Conservation (phyloP, 2,888 invertebrate species). For the Athetis lepigone region DNA sequence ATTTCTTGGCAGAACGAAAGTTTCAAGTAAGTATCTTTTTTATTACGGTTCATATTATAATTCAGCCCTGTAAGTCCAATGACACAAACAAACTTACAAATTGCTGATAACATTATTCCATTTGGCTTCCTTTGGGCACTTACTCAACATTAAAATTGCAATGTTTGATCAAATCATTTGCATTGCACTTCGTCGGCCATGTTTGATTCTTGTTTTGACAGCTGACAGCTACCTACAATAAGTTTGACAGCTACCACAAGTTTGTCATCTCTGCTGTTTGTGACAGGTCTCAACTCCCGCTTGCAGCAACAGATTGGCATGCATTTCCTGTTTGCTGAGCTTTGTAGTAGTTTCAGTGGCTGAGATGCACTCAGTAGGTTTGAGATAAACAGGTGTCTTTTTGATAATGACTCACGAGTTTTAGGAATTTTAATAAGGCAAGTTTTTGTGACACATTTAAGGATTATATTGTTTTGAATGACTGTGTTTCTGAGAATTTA, state of each 20-base stretch:
- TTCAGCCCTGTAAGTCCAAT: too few species aligned
- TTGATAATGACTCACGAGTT: slow-evolving; percentile 1
- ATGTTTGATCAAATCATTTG: too few species aligned
- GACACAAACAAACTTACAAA: too few species aligned
- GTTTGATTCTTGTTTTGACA: background rate
- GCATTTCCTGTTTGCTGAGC: slow-evolving; percentile 57
- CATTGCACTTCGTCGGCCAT: background rate
- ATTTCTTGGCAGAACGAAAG: too few species aligned
- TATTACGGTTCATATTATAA: too few species aligned
- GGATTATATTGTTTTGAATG: background rate
- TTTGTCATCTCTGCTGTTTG: slow-evolving; percentile 34
- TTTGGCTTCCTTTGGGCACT: too few species aligned
- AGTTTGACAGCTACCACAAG: slow-evolving; percentile 3
- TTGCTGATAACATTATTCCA: too few species aligned
- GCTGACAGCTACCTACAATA: background rate
- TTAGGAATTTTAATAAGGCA: background rate
- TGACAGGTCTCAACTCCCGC: slow-evolving; percentile 40
- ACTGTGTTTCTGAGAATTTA: background rate
- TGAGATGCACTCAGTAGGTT: slow-evolving; percentile 3
- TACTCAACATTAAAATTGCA: too few species aligned
- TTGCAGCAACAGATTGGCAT: slow-evolving; percentile 47
- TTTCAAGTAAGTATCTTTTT: too few species aligned
- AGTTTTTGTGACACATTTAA: background rate
- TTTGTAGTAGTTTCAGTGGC: slow-evolving; percentile 22
- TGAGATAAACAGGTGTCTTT: slow-evolving; percentile 10